These are phyloP conservation scores for Cantharis flavilabris DNA, from an alignment of 2,888 invertebrate genomes.

Conservation along the genomic window DNA sequence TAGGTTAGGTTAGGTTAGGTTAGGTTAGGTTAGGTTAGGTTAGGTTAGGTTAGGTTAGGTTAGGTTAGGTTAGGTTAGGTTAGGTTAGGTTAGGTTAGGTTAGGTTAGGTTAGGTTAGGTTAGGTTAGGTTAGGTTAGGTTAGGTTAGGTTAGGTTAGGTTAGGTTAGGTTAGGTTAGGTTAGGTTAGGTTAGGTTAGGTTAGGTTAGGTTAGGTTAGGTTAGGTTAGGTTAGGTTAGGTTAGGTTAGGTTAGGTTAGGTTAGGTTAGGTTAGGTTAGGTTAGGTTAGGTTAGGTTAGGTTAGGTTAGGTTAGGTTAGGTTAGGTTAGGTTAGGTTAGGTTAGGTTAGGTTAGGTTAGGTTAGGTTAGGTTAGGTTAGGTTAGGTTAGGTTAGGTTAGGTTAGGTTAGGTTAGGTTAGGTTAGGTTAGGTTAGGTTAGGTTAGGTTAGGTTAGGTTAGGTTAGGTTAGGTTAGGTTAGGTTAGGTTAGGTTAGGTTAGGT, in stretches of 20 bases:
- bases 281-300: constrained; percentile 35
- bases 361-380: constrained; percentile 30
- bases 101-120: too few relatives aligned
- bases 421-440: constrained; percentile 35
- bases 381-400: constrained; percentile 33
- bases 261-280: constrained; percentile 39
- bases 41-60: too few relatives aligned
- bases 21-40: too few relatives aligned
- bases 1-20: too few relatives aligned
- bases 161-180: constrained; percentile 35
- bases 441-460: constrained; percentile 28
- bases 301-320: constrained; percentile 31
- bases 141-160: too few relatives aligned
- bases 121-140: too few relatives aligned
- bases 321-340: constrained; percentile 7
- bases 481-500: constrained; percentile 24
- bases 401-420: constrained; percentile 24
- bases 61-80: too few relatives aligned
- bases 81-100: too few relatives aligned
- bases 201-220: constrained; percentile 40
- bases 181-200: constrained; percentile 39
- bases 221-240: constrained; percentile 37
- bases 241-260: constrained; percentile 40
- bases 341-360: constrained; percentile 33
- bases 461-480: too few relatives aligned